Evolutionary conservation across 2,113 vertebrate species (phyloP).

Genomic region (Protobothrops flavoviridis): DNA sequence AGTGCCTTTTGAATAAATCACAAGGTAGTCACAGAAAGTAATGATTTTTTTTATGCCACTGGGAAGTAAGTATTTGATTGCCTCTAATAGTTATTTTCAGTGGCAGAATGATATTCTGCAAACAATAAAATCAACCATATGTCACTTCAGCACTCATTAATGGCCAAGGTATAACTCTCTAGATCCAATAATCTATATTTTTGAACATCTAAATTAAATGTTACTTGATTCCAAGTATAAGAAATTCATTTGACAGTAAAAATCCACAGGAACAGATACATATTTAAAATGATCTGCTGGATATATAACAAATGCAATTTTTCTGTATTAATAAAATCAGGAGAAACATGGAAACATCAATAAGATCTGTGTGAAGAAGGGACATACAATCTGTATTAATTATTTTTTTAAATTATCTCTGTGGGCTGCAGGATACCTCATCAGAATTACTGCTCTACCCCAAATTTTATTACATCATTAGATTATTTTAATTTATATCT

Average conservation of each 20-base stretch:
- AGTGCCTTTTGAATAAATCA: constrained; percentile 64
- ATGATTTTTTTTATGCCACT: constrained; percentile 38
- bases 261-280: constrained; percentile 43
- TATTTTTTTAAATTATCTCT: constrained; percentile 53
- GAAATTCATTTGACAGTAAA: constrained; percentile 52
- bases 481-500: neutral
- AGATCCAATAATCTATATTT: constrained; percentile 53
- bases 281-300: constrained; percentile 57
- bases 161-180: constrained; percentile 50
- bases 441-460: neutral
- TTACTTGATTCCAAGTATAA: constrained; percentile 28
- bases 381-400: constrained; percentile 45
- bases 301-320: constrained; percentile 56
- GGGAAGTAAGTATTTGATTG: constrained; percentile 46
- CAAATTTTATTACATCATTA: constrained; percentile 16
- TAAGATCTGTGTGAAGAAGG: constrained; percentile 39
- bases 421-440: constrained; percentile 27
- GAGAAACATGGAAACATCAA: constrained; percentile 46
- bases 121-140: constrained; percentile 60
- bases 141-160: constrained; percentile 54
- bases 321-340: constrained; percentile 47
- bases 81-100: constrained; percentile 59
- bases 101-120: constrained; percentile 59
- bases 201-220: constrained; percentile 57
- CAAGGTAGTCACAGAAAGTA: constrained; percentile 49